Evolutionary conservation across 1,140 invertebrate genomes (phyloP).

Genomic region (Anadara kagoshimensis): DNA sequence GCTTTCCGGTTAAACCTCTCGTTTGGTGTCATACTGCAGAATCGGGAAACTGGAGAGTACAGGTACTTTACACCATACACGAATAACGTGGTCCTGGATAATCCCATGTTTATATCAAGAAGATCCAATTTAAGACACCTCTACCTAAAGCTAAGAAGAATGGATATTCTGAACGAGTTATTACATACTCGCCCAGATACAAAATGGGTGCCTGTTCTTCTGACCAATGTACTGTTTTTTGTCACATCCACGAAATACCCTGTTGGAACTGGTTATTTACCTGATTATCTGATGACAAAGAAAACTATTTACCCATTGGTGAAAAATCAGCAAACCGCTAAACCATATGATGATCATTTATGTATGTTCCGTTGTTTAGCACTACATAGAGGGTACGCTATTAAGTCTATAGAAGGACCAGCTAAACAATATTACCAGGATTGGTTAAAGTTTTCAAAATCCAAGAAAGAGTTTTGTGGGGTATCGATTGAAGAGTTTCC

Average conservation of each 20-base stretch:
- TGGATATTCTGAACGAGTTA: constrained; percentile 11
- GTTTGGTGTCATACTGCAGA: constrained; percentile 6
- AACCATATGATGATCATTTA: constrained; percentile 6
- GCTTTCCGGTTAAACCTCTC: constrained; percentile 22
- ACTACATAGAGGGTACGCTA: constrained; percentile 5
- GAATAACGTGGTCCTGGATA: constrained; percentile 11
- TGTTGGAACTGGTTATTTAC: neutral
- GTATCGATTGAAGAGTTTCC: neutral
- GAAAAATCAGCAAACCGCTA: neutral
- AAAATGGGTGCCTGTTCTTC: constrained; percentile 20
- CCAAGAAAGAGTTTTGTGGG: neutral
- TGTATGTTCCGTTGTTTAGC: too few species aligned
- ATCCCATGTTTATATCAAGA: constrained; percentile 18
- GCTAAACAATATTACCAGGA: neutral
- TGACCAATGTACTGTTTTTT: constrained; percentile 20
- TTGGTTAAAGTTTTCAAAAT: constrained; percentile 18
- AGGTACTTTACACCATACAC: constrained; percentile 5
- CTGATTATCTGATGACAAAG: constrained; percentile 6
- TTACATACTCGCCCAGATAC: constrained; percentile 12
- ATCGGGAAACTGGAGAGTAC: constrained; percentile 33
- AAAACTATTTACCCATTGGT: constrained; percentile 1
- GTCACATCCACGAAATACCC: constrained; percentile 16
- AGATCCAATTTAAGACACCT: constrained; percentile 4
- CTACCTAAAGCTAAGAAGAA: too few species aligned
- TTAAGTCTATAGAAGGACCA: neutral